phyloP scores from a whole-genome alignment of 2,888 invertebrate genomes.

The Andrena marginata region DNA sequence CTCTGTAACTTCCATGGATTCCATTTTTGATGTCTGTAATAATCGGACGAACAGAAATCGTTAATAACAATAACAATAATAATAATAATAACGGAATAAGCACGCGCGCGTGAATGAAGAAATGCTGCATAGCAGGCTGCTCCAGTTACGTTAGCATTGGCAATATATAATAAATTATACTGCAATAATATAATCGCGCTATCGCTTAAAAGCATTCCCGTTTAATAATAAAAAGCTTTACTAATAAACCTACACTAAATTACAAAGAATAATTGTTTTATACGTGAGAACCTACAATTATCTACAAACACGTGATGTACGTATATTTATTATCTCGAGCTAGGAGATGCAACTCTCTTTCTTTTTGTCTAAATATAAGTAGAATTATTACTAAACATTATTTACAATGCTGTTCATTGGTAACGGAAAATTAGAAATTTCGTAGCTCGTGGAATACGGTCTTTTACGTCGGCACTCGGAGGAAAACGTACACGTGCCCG shows the following conservation, averaged over 20 bases:
- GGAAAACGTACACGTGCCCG: slow-evolving; percentile 80
- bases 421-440: slow-evolving; percentile 30
- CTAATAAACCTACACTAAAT: background rate
- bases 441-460: slow-evolving; percentile 22
- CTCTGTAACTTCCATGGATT: slow-evolving; percentile 86
- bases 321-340: slow-evolving; percentile 36
- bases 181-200: too few relatives aligned
- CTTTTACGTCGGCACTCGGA: slow-evolving; percentile 43
- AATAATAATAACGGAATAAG: background rate
- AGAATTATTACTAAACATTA: slow-evolving; percentile 56
- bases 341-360: slow-evolving; percentile 25
- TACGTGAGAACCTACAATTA: slow-evolving; percentile 41
- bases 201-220: too few relatives aligned
- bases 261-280: slow-evolving; percentile 26
- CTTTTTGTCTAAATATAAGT: slow-evolving; percentile 29
- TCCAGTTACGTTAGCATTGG: too few relatives aligned
- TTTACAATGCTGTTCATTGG: slow-evolving; percentile 77
- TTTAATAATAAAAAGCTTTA: too few relatives aligned
- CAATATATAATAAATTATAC: too few relatives aligned
- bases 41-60: slow-evolving; percentile 4
- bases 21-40: slow-evolving; percentile 84
- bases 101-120: too few relatives aligned
- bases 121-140: background rate
- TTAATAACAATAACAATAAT: background rate
- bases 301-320: slow-evolving; percentile 57